Evolutionary conservation across 2,113 vertebrate species (phyloP).

Genomic region (Columba janthina): DNA sequence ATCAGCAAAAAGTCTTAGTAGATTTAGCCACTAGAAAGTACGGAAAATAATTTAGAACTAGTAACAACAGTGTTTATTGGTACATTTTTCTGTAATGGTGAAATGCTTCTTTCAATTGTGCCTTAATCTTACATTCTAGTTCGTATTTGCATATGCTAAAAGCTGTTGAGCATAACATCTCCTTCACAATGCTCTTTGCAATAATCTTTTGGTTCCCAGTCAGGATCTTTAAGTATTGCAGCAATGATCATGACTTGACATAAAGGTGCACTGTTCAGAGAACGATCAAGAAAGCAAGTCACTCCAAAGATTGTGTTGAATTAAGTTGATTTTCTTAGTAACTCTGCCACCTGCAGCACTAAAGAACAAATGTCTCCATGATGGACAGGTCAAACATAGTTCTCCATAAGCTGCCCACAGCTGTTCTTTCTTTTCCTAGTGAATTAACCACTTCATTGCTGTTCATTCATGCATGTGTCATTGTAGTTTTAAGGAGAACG

Average conservation of each 20-base stretch:
- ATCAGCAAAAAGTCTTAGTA: neutral
- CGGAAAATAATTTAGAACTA: neutral
- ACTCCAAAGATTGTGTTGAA: slow-evolving; percentile 21
- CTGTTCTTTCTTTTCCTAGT: slow-evolving; percentile 60
- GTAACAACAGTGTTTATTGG: neutral
- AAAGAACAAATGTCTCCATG: slow-evolving; percentile 51
- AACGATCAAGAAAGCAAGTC: slow-evolving; percentile 17
- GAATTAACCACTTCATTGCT: slow-evolving; percentile 63
- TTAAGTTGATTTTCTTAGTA: slow-evolving; percentile 58
- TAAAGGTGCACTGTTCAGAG: slow-evolving; percentile 48
- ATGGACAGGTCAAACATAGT: slow-evolving; percentile 60
- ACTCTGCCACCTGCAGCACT: slow-evolving; percentile 57
- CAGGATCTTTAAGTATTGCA: neutral
- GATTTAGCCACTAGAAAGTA: neutral
- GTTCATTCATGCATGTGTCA: slow-evolving; percentile 58
- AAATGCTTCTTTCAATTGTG: slow-evolving; percentile 4
- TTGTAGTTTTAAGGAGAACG: slow-evolving; percentile 52
- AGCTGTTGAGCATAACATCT: neutral
- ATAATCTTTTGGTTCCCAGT: slow-evolving; percentile 12
- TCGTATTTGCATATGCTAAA: slow-evolving; percentile 41
- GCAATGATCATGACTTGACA: neutral
- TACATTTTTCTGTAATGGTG: neutral
- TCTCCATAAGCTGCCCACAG: slow-evolving; percentile 60
- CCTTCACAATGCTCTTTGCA: slow-evolving; percentile 13
- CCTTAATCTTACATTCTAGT: neutral